Conservation (phyloP, 2,888 invertebrate genomes). For the Calameuta pallipes region DNA sequence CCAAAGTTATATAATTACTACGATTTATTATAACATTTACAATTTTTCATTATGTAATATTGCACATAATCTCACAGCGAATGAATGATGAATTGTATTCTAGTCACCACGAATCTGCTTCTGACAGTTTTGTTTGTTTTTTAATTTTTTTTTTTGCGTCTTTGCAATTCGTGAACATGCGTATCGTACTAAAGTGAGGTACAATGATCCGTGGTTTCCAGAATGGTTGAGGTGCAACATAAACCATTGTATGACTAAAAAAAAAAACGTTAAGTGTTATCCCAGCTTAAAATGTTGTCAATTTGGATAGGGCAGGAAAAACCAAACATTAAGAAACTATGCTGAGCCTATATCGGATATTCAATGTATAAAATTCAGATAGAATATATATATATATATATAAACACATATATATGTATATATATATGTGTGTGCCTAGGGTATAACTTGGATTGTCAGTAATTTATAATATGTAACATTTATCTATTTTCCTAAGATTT, state of each 20-base stretch:
- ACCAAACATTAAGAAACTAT: slow-evolving; percentile 30
- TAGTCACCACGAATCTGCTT: slow-evolving; percentile 62
- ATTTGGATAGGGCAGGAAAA: slow-evolving; percentile 45
- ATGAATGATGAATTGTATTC: slow-evolving; percentile 62
- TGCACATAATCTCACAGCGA: slow-evolving; percentile 54
- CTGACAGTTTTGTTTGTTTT: slow-evolving; percentile 42
- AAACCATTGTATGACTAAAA: neutral
- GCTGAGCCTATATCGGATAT: slow-evolving; percentile 20
- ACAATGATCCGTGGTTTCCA: neutral
- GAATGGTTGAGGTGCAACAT: neutral
- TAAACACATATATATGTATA: neutral
- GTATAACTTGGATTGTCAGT: slow-evolving; percentile 48
- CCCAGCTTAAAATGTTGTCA: slow-evolving; percentile 45
- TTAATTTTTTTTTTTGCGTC: slow-evolving; percentile 7
- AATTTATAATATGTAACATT: slow-evolving; percentile 51
- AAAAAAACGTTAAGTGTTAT: slow-evolving; percentile 36
- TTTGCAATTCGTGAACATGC: slow-evolving; percentile 11
- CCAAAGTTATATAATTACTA: slow-evolving; percentile 59
- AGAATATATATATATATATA: slow-evolving; percentile 29
- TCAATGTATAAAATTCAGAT: slow-evolving; percentile 43
- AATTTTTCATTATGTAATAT: slow-evolving; percentile 46
- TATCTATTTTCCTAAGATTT: slow-evolving; percentile 53
- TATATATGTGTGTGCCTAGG: slow-evolving; percentile 52
- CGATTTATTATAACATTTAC: slow-evolving; percentile 47
- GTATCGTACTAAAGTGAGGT: neutral